A percentile compares a stretch with the other conserved stretches of the same genome.
Evolutionary conservation across 1,140 invertebrate species (phyloP).

Genomic region (Zaprionus ornatus): DNA sequence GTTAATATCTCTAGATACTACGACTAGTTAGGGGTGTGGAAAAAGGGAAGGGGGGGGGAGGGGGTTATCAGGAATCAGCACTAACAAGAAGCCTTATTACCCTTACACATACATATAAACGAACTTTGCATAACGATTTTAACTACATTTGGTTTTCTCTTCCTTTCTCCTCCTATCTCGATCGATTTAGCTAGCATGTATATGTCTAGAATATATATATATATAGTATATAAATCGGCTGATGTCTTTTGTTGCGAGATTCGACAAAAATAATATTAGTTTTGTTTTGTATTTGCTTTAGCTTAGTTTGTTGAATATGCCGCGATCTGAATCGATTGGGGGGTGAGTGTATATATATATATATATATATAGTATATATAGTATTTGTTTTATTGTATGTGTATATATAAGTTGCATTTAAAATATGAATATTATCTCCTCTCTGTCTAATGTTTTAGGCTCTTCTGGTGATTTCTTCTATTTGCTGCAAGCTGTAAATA

Average conservation of each 20-base stretch:
- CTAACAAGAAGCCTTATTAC: conserved; percentile 47
- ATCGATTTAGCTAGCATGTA: conserved; percentile 30
- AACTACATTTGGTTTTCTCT: conserved; percentile 40
- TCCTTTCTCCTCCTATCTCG: conserved; percentile 44
- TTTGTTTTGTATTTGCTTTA: conserved; percentile 15
- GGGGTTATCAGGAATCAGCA: conserved; percentile 20
- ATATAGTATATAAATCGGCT: conserved; percentile 31
- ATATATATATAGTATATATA: conserved; percentile 39
- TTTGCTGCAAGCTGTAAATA: conserved; percentile 73
- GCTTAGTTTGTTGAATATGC: conserved; percentile 52
- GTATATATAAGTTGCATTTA: conserved; percentile 65
- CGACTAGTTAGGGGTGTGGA: not conserved
- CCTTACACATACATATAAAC: conserved; percentile 45
- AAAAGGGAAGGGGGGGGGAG: too few relatives aligned
- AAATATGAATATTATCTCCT: conserved; percentile 71
- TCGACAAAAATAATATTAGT: conserved; percentile 32
- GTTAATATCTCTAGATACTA: not conserved
- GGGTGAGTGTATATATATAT: conserved; percentile 51
- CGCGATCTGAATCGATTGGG: conserved; percentile 50
- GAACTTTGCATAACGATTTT: conserved; percentile 50
- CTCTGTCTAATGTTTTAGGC: conserved; percentile 60
- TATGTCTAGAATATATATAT: conserved; percentile 32
- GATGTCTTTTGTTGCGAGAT: conserved; percentile 41
- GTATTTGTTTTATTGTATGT: conserved; percentile 42
- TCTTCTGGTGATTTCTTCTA: conserved; percentile 77